These are phyloP conservation scores for Drosophila rufa DNA, from an alignment of 1,140 invertebrate genomes.

Conservation along the genomic window DNA sequence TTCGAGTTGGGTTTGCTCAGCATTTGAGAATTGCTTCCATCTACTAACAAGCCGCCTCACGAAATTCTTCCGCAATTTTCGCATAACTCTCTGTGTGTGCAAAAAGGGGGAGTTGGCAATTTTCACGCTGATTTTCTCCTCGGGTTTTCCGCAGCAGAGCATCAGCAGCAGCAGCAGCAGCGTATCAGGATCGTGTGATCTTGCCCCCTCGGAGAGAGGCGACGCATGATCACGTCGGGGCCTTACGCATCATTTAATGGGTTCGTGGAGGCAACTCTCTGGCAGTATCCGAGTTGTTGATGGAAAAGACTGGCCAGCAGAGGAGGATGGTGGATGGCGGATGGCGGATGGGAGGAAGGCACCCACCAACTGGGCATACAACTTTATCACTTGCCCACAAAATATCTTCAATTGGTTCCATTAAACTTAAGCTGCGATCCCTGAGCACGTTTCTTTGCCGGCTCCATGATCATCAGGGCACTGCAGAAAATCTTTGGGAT, in stretches of 20 bases:
- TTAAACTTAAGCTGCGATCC: conserved; percentile 77
- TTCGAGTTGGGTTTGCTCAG: not conserved
- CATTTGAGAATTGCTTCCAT: conserved; percentile 6
- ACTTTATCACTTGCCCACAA: conserved; percentile 83
- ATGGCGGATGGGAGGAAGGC: conserved; percentile 14
- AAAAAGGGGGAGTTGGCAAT: conserved; percentile 27
- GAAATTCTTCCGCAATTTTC: conserved; percentile 65
- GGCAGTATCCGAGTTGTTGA: conserved; percentile 57
- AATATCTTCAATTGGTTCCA: conserved; percentile 84
- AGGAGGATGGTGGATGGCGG: not conserved
- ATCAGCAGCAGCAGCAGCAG: not conserved
- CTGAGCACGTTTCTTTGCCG: conserved; percentile 53
- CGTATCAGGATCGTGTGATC: conserved; percentile 76
- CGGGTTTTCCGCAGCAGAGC: conserved; percentile 7
- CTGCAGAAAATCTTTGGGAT: not conserved
- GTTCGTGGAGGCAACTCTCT: conserved; percentile 61
- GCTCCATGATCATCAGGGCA: conserved; percentile 40
- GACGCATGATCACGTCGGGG: conserved; percentile 74
- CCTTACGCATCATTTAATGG: conserved; percentile 80
- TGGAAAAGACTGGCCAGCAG: conserved; percentile 48
- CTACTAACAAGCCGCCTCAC: conserved; percentile 61
- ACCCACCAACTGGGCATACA: conserved; percentile 76
- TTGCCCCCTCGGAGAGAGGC: conserved; percentile 9
- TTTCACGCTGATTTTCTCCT: conserved; percentile 58
- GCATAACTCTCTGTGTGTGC: conserved; percentile 31